These are phyloP conservation scores for Uria aalge DNA, from an alignment of 2,113 vertebrate species.

Conservation along the genomic window DNA sequence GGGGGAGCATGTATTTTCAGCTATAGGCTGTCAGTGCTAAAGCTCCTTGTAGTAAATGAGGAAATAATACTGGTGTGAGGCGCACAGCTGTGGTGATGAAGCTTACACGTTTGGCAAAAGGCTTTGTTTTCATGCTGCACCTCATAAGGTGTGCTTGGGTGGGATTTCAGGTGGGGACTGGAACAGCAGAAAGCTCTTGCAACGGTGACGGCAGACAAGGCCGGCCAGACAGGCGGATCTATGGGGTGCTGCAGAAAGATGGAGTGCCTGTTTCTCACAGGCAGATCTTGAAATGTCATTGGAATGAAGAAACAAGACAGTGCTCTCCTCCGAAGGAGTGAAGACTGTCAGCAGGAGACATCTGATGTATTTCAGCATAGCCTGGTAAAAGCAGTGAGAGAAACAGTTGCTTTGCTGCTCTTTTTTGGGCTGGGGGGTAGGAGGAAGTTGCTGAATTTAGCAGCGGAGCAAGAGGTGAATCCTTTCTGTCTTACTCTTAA, in stretches of 20 bases:
- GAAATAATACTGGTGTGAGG: not conserved
- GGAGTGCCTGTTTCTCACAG: not conserved
- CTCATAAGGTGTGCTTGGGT: not conserved
- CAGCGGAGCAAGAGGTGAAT: not conserved
- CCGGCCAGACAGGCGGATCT: not conserved
- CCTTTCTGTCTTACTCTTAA: not conserved
- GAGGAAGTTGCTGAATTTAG: constrained; percentile 2
- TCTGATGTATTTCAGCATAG: not conserved
- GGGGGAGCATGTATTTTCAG: not conserved
- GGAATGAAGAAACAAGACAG: not conserved
- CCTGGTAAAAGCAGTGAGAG: not conserved
- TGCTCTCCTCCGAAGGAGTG: not conserved
- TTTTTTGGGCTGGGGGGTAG: not conserved
- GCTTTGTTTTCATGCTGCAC: not conserved
- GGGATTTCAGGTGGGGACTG: not conserved
- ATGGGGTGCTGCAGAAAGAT: not conserved
- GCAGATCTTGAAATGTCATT: not conserved
- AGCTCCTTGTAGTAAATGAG: not conserved
- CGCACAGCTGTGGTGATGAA: not conserved
- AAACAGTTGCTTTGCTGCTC: constrained; percentile 32
- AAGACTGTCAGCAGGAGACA: not conserved
- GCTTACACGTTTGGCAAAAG: not conserved
- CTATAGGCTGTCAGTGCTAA: not conserved
- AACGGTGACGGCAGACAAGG: not conserved
- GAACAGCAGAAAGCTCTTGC: not conserved